Percentiles rank a stretch among this genome's conserved stretches.
Conservation (phyloP, 2,113 vertebrate genomes). For the Grus americana region DNA sequence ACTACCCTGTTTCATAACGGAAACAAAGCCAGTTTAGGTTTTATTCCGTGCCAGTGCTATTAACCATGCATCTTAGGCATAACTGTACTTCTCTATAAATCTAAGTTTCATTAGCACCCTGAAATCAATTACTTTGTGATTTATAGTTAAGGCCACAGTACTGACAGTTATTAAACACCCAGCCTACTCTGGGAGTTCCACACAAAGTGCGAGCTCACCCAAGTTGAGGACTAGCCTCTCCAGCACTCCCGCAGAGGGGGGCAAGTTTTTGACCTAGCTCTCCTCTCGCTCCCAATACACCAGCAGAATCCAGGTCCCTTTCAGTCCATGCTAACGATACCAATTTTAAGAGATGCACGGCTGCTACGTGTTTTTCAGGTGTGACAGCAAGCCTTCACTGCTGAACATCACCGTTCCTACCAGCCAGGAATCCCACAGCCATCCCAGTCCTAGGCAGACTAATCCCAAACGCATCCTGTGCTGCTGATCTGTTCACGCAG, state of each 20-base stretch:
- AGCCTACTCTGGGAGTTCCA: neutral
- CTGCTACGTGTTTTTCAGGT: neutral
- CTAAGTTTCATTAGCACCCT: constrained; percentile 9
- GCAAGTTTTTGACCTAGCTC: neutral
- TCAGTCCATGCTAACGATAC: neutral
- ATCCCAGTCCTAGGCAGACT: neutral
- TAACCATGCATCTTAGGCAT: neutral
- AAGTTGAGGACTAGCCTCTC: neutral
- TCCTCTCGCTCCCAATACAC: neutral
- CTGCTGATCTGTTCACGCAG: rapidly evolving
- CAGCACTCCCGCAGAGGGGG: neutral
- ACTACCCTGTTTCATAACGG: neutral
- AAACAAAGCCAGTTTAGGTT: constrained; percentile 11
- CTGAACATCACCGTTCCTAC: neutral
- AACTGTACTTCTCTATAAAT: constrained; percentile 13
- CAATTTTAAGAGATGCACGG: neutral
- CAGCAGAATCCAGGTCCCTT: neutral
- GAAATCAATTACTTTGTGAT: constrained; percentile 43
- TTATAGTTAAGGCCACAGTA: constrained; percentile 1
- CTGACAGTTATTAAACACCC: constrained; percentile 14
- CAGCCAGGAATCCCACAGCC: neutral
- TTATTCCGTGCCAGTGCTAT: neutral
- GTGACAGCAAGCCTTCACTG: rapidly evolving
- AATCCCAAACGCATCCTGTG: neutral
- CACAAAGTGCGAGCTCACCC: neutral